A percentile compares a stretch with the other conserved stretches of the same genome.
These are phyloP conservation scores for Tetragnatha montana DNA, from an alignment of 2,888 invertebrate species.

Conservation along the genomic window DNA sequence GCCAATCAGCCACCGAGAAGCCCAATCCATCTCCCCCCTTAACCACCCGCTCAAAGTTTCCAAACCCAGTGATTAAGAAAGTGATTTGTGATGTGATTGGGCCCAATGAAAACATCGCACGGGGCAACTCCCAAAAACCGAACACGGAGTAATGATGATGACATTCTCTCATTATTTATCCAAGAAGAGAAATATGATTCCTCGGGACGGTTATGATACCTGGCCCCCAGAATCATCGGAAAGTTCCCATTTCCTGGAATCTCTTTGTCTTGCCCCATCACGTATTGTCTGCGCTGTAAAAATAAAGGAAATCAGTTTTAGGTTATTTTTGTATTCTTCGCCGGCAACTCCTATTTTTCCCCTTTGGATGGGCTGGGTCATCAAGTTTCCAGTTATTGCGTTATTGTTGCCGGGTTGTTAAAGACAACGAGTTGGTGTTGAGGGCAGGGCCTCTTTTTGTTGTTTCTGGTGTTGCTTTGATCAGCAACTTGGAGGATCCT, in stretches of 20 bases:
- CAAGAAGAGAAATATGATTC: conserved; percentile 51
- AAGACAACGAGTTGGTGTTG: conserved; percentile 41
- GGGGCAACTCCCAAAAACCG: conserved; percentile 41
- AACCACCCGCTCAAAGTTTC: conserved; percentile 35
- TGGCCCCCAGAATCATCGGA: neutral
- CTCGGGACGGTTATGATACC: conserved; percentile 26
- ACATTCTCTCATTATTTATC: conserved; percentile 58
- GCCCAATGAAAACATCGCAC: conserved; percentile 45
- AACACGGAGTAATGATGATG: conserved; percentile 33
- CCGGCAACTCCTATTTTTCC: conserved; percentile 3
- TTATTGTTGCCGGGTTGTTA: conserved; percentile 49
- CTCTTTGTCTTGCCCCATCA: conserved; percentile 51
- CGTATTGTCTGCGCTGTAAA: conserved; percentile 58
- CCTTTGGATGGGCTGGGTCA: conserved; percentile 39
- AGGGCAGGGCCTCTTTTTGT: conserved; percentile 8
- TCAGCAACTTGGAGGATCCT: conserved; percentile 5
- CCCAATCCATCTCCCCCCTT: conserved; percentile 27
- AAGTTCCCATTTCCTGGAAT: conserved; percentile 38
- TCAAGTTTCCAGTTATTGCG: conserved; percentile 53
- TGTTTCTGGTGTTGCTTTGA: neutral
- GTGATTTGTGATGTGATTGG: conserved; percentile 41
- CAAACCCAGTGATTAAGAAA: conserved; percentile 53
- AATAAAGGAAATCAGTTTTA: conserved; percentile 66
- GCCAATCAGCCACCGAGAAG: neutral
- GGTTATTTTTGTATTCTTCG: conserved; percentile 36